These are phyloP conservation scores for Enteromius fasciolatus DNA, from an alignment of 2,797 vertebrate genomes.

Conservation along the genomic window DNA sequence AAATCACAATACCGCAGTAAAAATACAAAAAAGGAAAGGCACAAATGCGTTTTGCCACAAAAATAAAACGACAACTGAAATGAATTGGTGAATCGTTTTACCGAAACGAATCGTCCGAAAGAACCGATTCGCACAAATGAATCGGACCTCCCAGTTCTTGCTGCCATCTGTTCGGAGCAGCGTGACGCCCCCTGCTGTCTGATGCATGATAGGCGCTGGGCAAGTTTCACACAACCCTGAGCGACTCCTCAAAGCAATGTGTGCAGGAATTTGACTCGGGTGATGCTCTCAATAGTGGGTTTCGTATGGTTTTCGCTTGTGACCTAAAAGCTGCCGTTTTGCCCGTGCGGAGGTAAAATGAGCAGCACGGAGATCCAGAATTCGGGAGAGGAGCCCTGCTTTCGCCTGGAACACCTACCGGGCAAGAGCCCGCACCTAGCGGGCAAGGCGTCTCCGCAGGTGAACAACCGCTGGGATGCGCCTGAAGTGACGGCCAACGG, in stretches of 20 bases:
- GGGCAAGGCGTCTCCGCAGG: slow-evolving; percentile 72
- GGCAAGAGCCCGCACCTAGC: slow-evolving; percentile 72
- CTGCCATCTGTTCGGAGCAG: slow-evolving; percentile 21
- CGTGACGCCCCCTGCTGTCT: slow-evolving; percentile 75
- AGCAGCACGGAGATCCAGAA: slow-evolving; percentile 66
- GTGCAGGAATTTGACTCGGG: slow-evolving; percentile 74
- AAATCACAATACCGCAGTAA: not conserved
- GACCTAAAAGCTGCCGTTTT: slow-evolving; percentile 53
- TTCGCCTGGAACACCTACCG: slow-evolving; percentile 70
- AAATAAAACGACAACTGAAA: not conserved
- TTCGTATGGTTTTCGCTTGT: slow-evolving; percentile 65
- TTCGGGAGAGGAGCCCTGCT: slow-evolving; percentile 69
- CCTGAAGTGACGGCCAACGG: slow-evolving; percentile 91
- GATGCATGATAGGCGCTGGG: slow-evolving; percentile 52
- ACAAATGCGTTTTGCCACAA: not conserved
- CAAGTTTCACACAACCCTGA: slow-evolving; percentile 71
- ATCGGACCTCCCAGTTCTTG: slow-evolving; percentile 5
- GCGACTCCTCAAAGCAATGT: slow-evolving; percentile 70
- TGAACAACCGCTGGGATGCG: slow-evolving; percentile 65
- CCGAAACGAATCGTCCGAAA: not conserved
- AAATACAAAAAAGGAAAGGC: not conserved
- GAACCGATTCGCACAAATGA: not conserved
- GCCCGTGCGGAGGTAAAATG: slow-evolving; percentile 69
- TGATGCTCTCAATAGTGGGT: slow-evolving; percentile 65
- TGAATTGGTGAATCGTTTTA: not conserved